phyloP scores from a whole-genome alignment of 1,140 invertebrate genomes.

The Nephotettix cincticeps region DNA sequence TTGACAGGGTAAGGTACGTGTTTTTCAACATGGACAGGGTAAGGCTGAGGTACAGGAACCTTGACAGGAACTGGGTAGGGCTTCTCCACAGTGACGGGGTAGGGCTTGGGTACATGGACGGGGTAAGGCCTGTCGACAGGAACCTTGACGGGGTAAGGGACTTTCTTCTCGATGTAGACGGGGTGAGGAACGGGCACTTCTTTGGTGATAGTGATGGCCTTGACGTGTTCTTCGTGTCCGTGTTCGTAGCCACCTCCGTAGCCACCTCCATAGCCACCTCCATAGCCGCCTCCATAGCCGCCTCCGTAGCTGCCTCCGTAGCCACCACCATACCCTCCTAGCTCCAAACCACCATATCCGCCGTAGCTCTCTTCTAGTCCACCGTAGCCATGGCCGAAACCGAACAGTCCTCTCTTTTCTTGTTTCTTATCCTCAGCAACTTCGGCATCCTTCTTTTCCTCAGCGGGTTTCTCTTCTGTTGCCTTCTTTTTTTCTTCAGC shows the following conservation, averaged over 20 bases:
- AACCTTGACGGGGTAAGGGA: no score
- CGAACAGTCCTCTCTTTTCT: constrained; percentile 40
- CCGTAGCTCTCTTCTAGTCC: constrained; percentile 39
- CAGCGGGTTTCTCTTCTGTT: background rate
- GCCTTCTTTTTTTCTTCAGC: constrained; percentile 50
- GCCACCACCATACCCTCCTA: constrained; percentile 45
- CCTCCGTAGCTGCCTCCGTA: constrained; percentile 41
- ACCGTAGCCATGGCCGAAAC: constrained; percentile 50
- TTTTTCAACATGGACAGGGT: constrained; percentile 59
- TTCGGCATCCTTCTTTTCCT: background rate
- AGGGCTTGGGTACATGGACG: constrained; percentile 66
- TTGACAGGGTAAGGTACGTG: no score
- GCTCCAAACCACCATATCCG: constrained; percentile 29
- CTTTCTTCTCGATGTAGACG: constrained; percentile 41
- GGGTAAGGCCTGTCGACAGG: no score
- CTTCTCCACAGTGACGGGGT: constrained; percentile 53
- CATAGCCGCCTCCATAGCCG: constrained; percentile 37
- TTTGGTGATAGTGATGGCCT: constrained; percentile 50
- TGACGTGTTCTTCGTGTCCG: constrained; percentile 63
- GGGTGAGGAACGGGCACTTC: constrained; percentile 72
- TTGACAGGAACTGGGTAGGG: constrained; percentile 65
- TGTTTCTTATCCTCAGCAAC: constrained; percentile 40
- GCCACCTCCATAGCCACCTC: constrained; percentile 40
- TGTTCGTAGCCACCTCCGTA: constrained; percentile 62
- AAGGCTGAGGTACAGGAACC: constrained; percentile 56